Evolutionary conservation across 2,888 invertebrate genomes (phyloP), one percentile per base, ranked within the genome.

Genomic region (Prosopocoilus inquinatus): DNA sequence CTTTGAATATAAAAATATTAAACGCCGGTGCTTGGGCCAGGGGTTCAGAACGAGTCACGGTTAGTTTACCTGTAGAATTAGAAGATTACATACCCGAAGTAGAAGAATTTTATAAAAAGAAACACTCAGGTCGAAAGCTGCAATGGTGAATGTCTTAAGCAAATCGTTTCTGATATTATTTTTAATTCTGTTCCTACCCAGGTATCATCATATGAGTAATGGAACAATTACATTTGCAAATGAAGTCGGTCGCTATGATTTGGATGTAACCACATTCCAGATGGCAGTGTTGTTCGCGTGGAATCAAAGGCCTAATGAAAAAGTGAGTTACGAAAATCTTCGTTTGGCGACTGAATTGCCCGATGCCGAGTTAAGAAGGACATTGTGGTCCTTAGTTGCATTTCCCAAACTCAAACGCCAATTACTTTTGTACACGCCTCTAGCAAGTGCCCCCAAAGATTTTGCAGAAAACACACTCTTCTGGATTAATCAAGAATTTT

Each of bases 11-110:
- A 57, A 99, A 99, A 83, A 98, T 99, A 72, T 82, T 99, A 64
- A 99, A 99, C 79, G 95, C 96, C 39, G 97, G 97, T 35, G 98
- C 99, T 2, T 99, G 99, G 99, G 93, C 97, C 0, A 83, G 94
- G 59, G 94, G 95, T 47, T 94, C 94, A 55, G 97, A 98, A 76
- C 83, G 96, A 60, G 93, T 96, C 2, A 91, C 95, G 2, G 96
- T 99, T 11, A 94, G 96, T 75, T 84, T 99, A 70, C 99, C 99
- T 12, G 84, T 96, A 69, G 98, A 99, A 79, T 79, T 99, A 66
- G 99, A 99, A 79, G 99, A 99, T 77, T 96, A 96, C 76, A 96
- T 99, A 70, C 98, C 98, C 1, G 97, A 99, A 79, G 94, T 99
- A 16, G 99, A 99, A 79, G 96, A 97, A 63, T 98, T 98, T 80